phyloP scores from a whole-genome alignment of 2,113 vertebrate species.

The Sus scrofa region DNA sequence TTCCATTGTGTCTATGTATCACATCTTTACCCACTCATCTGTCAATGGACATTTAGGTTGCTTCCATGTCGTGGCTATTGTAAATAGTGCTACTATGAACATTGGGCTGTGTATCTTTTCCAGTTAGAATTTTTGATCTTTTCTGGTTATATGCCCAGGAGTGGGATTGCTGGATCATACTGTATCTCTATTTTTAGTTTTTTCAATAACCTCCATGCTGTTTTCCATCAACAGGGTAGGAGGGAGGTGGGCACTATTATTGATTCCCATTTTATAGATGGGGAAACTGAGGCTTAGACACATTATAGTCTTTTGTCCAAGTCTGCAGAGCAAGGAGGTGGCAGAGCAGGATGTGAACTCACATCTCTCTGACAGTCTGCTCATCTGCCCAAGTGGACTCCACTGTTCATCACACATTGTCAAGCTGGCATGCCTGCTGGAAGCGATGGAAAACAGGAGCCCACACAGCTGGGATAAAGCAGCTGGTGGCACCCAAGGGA shows the following conservation, averaged over 20 bases:
- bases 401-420: accelerated
- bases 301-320: not conserved
- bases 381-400: too few species aligned
- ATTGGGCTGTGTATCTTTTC: not conserved
- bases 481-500: too few species aligned
- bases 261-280: not conserved
- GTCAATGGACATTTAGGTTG: not conserved
- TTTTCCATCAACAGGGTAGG: not conserved
- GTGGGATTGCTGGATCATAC: not conserved
- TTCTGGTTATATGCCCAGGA: not conserved
- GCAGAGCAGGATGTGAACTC: not conserved
- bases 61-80: not conserved
- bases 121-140: not conserved
- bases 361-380: not conserved
- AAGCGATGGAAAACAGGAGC: accelerated
- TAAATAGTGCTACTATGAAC: not conserved
- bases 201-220: not conserved
- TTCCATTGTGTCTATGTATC: not conserved
- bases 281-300: not conserved
- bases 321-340: not conserved
- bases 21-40: not conserved
- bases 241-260: not conserved
- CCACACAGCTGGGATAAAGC: not conserved
- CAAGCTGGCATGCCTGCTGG: not conserved
- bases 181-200: not conserved